These are phyloP conservation scores for Cranoglanis bouderius DNA, from an alignment of 2,113 vertebrate genomes.

Conservation along the genomic window DNA sequence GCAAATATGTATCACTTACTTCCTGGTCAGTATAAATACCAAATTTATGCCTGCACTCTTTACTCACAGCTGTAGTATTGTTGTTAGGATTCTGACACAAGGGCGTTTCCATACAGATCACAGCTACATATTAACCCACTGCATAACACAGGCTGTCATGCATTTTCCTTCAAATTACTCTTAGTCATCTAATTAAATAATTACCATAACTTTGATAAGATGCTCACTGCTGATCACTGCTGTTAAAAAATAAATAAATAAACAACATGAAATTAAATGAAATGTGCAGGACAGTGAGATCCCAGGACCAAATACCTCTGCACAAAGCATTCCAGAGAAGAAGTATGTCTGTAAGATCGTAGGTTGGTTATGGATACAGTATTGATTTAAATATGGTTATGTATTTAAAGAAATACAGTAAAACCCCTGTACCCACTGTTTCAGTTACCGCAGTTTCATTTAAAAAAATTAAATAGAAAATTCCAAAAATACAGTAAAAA, in stretches of 20 bases:
- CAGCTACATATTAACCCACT: not conserved
- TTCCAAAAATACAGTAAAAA: no score
- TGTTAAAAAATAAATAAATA: not conserved
- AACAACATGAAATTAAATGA: not conserved
- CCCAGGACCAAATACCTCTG: not conserved
- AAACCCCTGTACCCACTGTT: no score
- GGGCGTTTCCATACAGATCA: conserved; percentile 5
- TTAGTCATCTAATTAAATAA: not conserved
- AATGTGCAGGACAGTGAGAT: not conserved
- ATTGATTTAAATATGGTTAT: not conserved
- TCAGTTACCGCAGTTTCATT: no score
- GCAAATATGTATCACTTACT: conserved; percentile 37
- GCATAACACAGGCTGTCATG: not conserved
- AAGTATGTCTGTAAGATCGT: not conserved
- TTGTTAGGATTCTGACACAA: not conserved
- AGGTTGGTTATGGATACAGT: not conserved
- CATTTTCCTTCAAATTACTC: not conserved
- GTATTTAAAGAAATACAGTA: not conserved
- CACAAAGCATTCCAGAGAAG: not conserved
- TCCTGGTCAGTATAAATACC: conserved; percentile 23
- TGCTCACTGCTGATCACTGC: not conserved
- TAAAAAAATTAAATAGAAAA: no score
- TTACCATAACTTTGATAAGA: not conserved
- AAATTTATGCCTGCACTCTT: conserved; percentile 25
- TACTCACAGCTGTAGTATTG: conserved; percentile 10